phyloP scores from a whole-genome alignment of 2,113 vertebrate species.

The Polypterus bichir region DNA sequence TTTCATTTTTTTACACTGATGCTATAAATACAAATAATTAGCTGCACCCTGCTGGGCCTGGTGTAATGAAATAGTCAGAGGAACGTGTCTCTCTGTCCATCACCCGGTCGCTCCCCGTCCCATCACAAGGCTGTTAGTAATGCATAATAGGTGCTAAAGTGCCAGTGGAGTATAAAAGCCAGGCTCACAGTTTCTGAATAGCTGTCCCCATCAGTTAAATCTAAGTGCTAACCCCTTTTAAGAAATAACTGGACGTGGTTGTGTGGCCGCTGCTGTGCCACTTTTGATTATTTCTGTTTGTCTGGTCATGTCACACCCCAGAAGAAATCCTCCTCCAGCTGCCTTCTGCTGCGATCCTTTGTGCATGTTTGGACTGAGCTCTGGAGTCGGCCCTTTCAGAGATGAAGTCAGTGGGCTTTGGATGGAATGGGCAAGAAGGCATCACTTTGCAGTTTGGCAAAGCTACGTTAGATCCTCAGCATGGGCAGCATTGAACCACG shows the following conservation, averaged over 20 bases:
- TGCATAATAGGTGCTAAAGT: constrained; percentile 35
- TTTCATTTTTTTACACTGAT: constrained; percentile 21
- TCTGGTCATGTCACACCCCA: constrained; percentile 27
- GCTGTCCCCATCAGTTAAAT: too few relatives aligned
- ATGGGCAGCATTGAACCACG: constrained; percentile 18
- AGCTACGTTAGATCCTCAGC: constrained; percentile 28
- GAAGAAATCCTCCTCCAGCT: constrained; percentile 8
- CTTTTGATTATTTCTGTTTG: constrained; percentile 1
- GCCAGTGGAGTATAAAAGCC: too few relatives aligned
- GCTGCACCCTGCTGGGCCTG: constrained; percentile 17
- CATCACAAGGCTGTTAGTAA: constrained; percentile 32
- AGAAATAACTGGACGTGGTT: too few relatives aligned
- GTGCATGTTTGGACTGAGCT: constrained; percentile 32
- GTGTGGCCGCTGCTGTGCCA: too few relatives aligned
- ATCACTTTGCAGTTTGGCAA: constrained; percentile 32
- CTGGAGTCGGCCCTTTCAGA: constrained; percentile 33
- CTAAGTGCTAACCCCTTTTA: too few relatives aligned
- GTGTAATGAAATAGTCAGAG: constrained; percentile 23
- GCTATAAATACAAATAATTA: constrained; percentile 57
- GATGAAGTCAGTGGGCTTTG: constrained; percentile 29
- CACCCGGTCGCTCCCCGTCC: constrained; percentile 30
- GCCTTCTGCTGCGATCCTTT: constrained; percentile 27
- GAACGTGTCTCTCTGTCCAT: constrained; percentile 26
- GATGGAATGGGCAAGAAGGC: constrained; percentile 32
- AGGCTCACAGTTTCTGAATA: too few relatives aligned